phyloP scores from a whole-genome alignment of 2,113 vertebrate genomes.

The Megaleporinus macrocephalus region DNA sequence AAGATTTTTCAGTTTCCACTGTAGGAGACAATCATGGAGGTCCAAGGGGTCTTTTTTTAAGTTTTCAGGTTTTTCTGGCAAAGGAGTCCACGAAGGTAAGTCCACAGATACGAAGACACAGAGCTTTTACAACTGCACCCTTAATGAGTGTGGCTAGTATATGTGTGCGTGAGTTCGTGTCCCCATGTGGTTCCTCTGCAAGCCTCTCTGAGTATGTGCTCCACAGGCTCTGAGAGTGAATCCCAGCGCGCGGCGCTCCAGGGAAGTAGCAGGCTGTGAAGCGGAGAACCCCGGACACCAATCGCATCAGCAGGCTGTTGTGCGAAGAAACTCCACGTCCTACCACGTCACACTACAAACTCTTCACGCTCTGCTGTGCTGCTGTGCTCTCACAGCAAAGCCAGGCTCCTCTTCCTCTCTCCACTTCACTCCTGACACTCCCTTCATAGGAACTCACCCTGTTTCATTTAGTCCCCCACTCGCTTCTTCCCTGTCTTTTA shows the following conservation, averaged over 20 bases:
- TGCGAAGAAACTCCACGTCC: constrained; percentile 45
- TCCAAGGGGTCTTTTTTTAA: no score
- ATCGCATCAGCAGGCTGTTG: constrained; percentile 47
- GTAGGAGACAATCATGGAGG: neutral
- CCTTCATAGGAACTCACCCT: neutral
- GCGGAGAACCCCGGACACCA: constrained; percentile 38
- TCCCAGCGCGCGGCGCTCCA: constrained; percentile 23
- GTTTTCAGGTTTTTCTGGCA: no score
- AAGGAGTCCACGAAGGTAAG: neutral
- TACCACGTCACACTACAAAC: constrained; percentile 41
- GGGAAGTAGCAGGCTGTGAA: constrained; percentile 40
- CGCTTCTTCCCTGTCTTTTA: neutral
- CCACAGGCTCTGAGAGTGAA: neutral
- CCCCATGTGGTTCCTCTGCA: neutral
- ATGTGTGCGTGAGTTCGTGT: neutral
- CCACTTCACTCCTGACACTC: neutral
- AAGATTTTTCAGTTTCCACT: neutral
- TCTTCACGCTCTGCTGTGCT: constrained; percentile 25
- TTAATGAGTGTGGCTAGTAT: constrained; percentile 14
- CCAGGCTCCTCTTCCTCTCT: constrained; percentile 10
- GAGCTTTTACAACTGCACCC: constrained; percentile 3
- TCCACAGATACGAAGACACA: no score
- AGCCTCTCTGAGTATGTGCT: constrained; percentile 7
- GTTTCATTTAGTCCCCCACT: neutral
- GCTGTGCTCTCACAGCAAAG: constrained; percentile 1